Conservation (phyloP, 2,888 invertebrate species). For the Lithosia quadra region DNA sequence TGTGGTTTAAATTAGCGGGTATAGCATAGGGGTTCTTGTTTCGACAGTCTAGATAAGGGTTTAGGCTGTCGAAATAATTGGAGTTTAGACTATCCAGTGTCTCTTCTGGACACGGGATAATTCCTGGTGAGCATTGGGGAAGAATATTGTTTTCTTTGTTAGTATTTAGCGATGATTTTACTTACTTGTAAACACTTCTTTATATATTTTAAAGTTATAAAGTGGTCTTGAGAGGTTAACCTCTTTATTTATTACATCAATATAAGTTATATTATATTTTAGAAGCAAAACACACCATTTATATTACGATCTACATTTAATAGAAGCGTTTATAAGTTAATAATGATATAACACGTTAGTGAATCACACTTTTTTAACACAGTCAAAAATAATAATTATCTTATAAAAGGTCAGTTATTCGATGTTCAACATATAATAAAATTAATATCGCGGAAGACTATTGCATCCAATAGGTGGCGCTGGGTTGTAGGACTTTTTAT, state of each 20-base stretch:
- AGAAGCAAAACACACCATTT: background rate
- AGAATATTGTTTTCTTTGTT: conserved; percentile 51
- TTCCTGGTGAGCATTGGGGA: conserved; percentile 77
- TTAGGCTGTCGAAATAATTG: conserved; percentile 81
- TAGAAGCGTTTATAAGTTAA: conserved; percentile 40
- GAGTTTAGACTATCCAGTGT: conserved; percentile 78
- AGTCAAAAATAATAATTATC: conserved; percentile 26
- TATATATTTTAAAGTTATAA: background rate
- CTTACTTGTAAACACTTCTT: conserved; percentile 40
- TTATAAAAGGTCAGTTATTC: conserved; percentile 13
- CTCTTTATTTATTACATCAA: background rate
- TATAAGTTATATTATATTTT: background rate
- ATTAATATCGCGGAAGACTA: too few species aligned
- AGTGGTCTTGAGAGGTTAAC: too few species aligned
- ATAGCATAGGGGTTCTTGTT: conserved; percentile 85
- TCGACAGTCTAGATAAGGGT: conserved; percentile 73
- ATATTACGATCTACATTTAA: background rate
- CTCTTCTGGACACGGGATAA: conserved; percentile 71
- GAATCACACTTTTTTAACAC: conserved; percentile 28
- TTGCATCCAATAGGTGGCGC: too few species aligned
- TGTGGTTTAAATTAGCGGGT: conserved; percentile 82
- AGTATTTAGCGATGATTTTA: conserved; percentile 50
- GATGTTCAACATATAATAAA: background rate
- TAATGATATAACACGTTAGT: conserved; percentile 32
- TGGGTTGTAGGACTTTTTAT: too few species aligned